These are phyloP conservation scores for Scaptomyza caliginosa DNA, from an alignment of 2,888 invertebrate species.

Conservation along the genomic window DNA sequence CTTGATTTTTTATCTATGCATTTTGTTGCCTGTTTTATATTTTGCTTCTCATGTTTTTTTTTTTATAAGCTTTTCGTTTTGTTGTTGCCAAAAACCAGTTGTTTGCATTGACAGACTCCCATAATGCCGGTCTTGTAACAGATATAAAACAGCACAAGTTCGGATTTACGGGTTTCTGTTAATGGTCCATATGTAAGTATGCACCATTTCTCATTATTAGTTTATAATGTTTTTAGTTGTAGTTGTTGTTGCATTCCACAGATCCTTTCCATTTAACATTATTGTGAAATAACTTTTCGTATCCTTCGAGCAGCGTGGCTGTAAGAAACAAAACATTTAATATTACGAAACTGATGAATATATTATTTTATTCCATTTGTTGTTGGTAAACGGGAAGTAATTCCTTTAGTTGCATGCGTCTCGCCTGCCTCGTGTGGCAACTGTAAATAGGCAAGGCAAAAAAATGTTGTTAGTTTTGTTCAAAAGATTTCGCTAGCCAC, in stretches of 20 bases:
- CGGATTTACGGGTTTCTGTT: slow-evolving; percentile 85
- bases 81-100: slow-evolving; percentile 78
- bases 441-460: slow-evolving; percentile 26
- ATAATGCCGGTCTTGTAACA: slow-evolving; percentile 85
- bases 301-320: slow-evolving; percentile 2
- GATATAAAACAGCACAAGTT: slow-evolving; percentile 84
- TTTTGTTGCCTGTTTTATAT: too few species aligned
- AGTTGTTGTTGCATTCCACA: not conserved
- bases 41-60: too few species aligned
- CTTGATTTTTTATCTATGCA: not conserved
- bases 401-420: not conserved
- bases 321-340: slow-evolving; percentile 1
- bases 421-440: not conserved
- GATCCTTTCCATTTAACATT: slow-evolving; percentile 12
- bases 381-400: not conserved
- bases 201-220: slow-evolving; percentile 73
- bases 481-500: slow-evolving; percentile 58
- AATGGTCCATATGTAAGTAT: slow-evolving; percentile 84
- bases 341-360: not conserved
- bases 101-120: slow-evolving; percentile 85
- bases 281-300: slow-evolving; percentile 38
- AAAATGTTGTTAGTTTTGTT: not conserved
- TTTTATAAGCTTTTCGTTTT: slow-evolving; percentile 1
- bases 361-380: not conserved
- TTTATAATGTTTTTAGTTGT: slow-evolving; percentile 18